Evolutionary conservation across 1,140 invertebrate species (phyloP), one percentile per base, ranked within the genome.

Genomic region (Caenorhabditis tropicalis): DNA sequence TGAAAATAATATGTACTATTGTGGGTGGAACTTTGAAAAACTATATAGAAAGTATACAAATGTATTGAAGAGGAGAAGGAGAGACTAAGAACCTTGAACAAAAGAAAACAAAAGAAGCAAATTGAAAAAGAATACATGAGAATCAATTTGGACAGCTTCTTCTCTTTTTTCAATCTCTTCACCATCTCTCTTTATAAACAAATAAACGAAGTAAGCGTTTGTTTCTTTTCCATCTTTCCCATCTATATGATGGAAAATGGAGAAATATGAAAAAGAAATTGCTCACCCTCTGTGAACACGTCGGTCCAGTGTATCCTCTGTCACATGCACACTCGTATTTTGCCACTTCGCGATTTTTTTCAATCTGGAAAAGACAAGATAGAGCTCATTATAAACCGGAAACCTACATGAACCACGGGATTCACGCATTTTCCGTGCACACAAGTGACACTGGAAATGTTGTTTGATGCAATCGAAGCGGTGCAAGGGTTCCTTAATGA

Each of bases 281-380:
- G 16, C 79, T 53, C 15, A 89, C 88, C 60, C 88, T 84, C 46
- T 86, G 82, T 29, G 86, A 88, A 85, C 89, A 90, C 39, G 84
- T 81, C 10, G 87, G 84, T 10, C 89, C 89, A 2, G 84, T 80
- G 79, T 88, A 90, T 1, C 89, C 88, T 79, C 86, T 65, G 29
- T 82, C 36, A 79, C 89, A 90, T 16, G 88, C 86, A 65, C 90
- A 91, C 15, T 90, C 89, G 79, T 91, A 86, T 49, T 89, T 83
- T 21, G 87, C 81, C 24, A 86, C 29, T 46, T 85, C 88, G 10
- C 79, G 21, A 6, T 53, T 58, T 16, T 70, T 84, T 24, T 87
- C 82, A n/a, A 81, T 43, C 46, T 81, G 82, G 51, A 85, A 24
- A n/a, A 16, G 1, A 74, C 16, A n/a, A 46, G 15, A 19, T 48